A percentile compares a stretch with the other conserved stretches of the same genome.
These are phyloP conservation scores for Fringilla coelebs DNA, from an alignment of 2,797 vertebrate genomes.

Conservation along the genomic window DNA sequence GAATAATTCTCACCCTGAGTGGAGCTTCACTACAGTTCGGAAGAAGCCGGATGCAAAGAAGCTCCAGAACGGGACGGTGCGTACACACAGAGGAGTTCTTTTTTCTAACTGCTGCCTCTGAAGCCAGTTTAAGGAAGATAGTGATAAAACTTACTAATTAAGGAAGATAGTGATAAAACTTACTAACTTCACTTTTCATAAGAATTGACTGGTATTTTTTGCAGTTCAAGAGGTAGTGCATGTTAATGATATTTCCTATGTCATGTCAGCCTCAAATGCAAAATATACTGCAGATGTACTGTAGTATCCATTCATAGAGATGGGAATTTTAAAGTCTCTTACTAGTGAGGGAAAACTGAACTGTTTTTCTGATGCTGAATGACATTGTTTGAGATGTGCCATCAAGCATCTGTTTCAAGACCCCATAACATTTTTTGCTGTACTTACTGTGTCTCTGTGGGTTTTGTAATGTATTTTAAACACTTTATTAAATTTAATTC, in stretches of 20 bases:
- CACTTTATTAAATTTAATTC: not conserved
- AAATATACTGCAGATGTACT: rapidly evolving
- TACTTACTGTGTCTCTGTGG: not conserved
- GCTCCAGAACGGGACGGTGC: slow-evolving; percentile 85
- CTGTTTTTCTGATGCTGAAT: not conserved
- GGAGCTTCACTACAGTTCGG: slow-evolving; percentile 89
- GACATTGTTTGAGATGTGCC: not conserved
- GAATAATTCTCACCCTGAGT: slow-evolving; percentile 84
- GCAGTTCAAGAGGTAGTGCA: not conserved
- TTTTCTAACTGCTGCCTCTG: not conserved
- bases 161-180: not conserved
- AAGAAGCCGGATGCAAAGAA: slow-evolving; percentile 88
- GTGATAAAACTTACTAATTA: not conserved
- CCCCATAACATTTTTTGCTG: not conserved
- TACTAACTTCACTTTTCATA: not conserved
- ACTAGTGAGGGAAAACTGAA: not conserved
- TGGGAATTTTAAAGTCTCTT: not conserved
- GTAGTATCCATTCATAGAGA: not conserved
- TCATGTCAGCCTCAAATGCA: not conserved
- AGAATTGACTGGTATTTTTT: not conserved
- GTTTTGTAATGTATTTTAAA: not conserved
- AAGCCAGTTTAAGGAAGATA: not conserved
- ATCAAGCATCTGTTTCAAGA: not conserved
- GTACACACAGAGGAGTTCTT: slow-evolving; percentile 36
- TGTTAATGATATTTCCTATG: not conserved